Conservation (phyloP, 2,113 vertebrate genomes). For the Castor canadensis region DNA sequence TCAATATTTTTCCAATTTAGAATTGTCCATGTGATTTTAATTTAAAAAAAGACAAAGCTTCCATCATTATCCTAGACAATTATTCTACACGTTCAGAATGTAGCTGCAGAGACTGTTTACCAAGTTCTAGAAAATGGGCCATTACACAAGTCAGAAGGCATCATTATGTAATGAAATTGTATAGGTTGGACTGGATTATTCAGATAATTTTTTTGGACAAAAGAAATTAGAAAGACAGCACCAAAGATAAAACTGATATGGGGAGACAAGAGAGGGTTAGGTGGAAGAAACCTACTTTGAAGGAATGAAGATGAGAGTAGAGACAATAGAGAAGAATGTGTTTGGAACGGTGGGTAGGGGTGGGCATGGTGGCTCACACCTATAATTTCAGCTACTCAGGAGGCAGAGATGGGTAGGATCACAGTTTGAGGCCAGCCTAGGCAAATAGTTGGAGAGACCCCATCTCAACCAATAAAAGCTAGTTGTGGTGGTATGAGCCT, state of each 20-base stretch:
- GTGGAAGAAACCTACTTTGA: background rate
- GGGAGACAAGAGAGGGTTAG: background rate
- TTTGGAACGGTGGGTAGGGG: background rate
- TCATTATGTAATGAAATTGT: background rate
- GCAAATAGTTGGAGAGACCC: too few species aligned
- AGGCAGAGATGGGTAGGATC: too few species aligned
- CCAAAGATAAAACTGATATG: conserved; percentile 12
- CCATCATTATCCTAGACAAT: background rate
- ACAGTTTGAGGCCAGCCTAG: too few species aligned
- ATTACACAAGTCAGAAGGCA: background rate
- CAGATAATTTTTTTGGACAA: background rate
- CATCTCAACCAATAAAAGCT: too few species aligned
- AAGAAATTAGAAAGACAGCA: background rate
- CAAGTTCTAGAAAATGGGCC: conserved; percentile 4
- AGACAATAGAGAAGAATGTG: background rate
- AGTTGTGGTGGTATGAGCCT: too few species aligned
- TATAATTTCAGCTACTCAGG: too few species aligned
- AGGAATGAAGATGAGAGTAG: background rate
- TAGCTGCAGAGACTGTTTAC: background rate
- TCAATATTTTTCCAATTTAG: background rate
- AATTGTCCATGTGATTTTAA: background rate
- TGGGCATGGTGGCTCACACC: too few species aligned
- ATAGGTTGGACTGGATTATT: background rate
- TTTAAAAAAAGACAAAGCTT: background rate
- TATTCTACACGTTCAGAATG: background rate